Conservation (phyloP, 2,888 invertebrate genomes). For the Elgonia sp. region DNA sequence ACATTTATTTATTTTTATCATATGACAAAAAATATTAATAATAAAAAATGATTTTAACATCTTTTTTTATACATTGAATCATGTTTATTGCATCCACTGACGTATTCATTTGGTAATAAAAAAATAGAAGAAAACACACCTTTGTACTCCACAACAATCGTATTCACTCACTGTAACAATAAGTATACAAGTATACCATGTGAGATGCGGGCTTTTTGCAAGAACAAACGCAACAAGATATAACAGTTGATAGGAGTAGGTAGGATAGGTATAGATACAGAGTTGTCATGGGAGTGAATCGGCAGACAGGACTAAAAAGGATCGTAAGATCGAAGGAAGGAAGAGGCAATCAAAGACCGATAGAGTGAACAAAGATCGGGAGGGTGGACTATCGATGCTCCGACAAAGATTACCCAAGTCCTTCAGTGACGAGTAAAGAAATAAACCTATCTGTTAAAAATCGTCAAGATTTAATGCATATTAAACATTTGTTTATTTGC, state of each 20-base stretch:
- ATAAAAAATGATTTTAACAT: no score
- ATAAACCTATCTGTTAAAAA: slow-evolving; percentile 24
- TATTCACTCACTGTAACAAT: slow-evolving; percentile 53
- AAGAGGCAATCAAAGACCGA: slow-evolving; percentile 67
- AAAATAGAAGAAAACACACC: slow-evolving; percentile 33
- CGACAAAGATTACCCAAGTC: slow-evolving; percentile 35
- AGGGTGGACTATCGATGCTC: slow-evolving; percentile 55
- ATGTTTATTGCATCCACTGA: slow-evolving; percentile 10
- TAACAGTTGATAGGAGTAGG: slow-evolving; percentile 70
- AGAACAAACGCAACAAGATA: slow-evolving; percentile 67
- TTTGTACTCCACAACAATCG: slow-evolving; percentile 33
- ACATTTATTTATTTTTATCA: no score
- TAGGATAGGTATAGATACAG: slow-evolving; percentile 70
- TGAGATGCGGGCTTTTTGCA: slow-evolving; percentile 50
- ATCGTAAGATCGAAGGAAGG: slow-evolving; percentile 32
- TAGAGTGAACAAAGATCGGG: slow-evolving; percentile 65
- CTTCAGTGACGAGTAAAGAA: slow-evolving; percentile 33
- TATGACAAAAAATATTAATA: no score
- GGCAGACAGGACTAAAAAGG: slow-evolving; percentile 60
- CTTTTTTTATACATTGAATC: not conserved
- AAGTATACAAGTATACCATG: slow-evolving; percentile 42
- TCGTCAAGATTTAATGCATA: slow-evolving; percentile 23
- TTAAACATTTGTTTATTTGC: not conserved
- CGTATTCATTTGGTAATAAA: slow-evolving; percentile 30
- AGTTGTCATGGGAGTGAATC: slow-evolving; percentile 75